Conservation (phyloP, 1,140 invertebrate genomes). For the Oncopodura yosiiana region DNA sequence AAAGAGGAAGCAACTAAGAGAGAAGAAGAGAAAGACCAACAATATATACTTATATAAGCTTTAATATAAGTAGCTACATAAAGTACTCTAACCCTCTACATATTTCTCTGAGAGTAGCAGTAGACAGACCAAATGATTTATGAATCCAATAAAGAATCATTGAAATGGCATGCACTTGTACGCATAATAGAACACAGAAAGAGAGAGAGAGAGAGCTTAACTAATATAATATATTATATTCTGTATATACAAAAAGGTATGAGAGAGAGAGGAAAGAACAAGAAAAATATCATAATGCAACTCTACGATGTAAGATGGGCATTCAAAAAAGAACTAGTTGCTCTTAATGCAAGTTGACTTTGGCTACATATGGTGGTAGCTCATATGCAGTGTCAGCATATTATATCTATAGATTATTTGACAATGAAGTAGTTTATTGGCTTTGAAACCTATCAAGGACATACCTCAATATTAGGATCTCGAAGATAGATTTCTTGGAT, state of each 20-base stretch:
- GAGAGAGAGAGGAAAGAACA: background rate
- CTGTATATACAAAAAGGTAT: background rate
- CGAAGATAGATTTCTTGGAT: constrained; percentile 59
- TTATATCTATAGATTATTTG: no score
- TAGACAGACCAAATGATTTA: constrained; percentile 11
- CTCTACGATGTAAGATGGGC: background rate
- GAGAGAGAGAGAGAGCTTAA: background rate
- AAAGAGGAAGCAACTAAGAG: background rate
- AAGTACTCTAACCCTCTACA: constrained; percentile 7
- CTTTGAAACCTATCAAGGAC: no score
- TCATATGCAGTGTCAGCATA: no score
- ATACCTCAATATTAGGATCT: constrained; percentile 54
- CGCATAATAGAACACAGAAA: background rate
- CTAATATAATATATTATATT: background rate
- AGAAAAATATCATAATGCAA: no score
- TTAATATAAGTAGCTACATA: background rate
- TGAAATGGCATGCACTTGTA: constrained; percentile 7
- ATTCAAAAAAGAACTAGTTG: background rate
- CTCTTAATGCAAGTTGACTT: background rate
- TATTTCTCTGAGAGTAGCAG: constrained; percentile 6
- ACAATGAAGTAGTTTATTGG: background rate
- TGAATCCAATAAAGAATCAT: constrained; percentile 20
- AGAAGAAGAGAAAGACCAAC: background rate
- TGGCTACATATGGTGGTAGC: background rate
- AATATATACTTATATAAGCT: background rate